phyloP scores from a whole-genome alignment of 2,797 vertebrate genomes.

The Cuculus canorus region DNA sequence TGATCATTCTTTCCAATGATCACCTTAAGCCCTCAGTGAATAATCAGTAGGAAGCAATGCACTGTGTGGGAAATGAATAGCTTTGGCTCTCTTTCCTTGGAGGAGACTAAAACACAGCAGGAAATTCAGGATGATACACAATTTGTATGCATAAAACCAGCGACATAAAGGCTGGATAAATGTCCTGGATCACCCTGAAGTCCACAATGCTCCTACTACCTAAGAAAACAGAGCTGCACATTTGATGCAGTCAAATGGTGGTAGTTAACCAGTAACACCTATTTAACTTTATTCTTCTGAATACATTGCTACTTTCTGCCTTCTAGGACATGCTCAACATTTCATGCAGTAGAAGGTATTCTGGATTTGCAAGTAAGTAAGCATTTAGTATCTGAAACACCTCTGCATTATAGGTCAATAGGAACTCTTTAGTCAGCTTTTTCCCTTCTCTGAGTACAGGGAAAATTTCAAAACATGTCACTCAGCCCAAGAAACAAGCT shows the following conservation, averaged over 20 bases:
- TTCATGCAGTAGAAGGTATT: neutral
- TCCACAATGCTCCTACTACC: neutral
- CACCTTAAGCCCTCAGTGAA: neutral
- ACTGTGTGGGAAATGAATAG: neutral
- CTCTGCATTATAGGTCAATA: conserved; percentile 51
- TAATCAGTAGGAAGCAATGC: neutral
- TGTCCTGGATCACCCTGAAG: neutral
- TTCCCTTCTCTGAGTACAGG: conserved; percentile 23
- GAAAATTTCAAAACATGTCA: conserved; percentile 68
- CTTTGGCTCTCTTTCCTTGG: neutral
- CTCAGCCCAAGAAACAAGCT: conserved; percentile 60
- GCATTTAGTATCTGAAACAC: neutral
- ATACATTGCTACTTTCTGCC: neutral
- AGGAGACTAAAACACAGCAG: neutral
- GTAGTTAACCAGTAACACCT: neutral
- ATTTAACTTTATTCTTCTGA: neutral
- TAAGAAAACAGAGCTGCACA: neutral
- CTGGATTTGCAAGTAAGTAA: conserved; percentile 9
- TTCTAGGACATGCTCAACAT: neutral
- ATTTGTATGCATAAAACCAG: neutral
- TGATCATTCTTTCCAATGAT: neutral
- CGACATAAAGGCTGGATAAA: neutral
- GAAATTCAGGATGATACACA: neutral
- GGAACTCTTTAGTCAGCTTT: conserved; percentile 63
- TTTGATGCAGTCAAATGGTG: neutral